Percentiles rank a stretch among this genome's conserved stretches.
Evolutionary conservation across 2,888 invertebrate genomes (phyloP).

Genomic region (Hesperia comma): DNA sequence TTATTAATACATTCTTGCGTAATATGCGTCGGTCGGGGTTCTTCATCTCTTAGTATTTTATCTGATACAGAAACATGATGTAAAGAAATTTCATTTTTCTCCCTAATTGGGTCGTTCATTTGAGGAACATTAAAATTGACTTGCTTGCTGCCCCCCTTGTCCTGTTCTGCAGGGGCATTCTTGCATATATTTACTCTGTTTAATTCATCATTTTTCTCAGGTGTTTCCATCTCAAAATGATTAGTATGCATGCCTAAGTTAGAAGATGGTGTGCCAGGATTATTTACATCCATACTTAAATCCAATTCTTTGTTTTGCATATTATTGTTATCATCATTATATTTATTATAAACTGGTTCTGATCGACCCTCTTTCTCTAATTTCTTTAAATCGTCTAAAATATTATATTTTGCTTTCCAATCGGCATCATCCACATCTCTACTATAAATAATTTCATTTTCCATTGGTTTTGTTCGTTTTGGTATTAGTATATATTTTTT

Average conservation of each 20-base stretch:
- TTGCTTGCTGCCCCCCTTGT: background rate
- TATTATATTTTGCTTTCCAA: slow-evolving; percentile 77
- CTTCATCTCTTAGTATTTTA: background rate
- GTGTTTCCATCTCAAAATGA: background rate
- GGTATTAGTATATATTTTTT: slow-evolving; percentile 77
- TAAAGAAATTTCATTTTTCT: background rate
- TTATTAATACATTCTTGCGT: background rate
- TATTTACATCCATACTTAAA: background rate
- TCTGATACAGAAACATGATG: background rate
- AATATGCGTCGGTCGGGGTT: background rate
- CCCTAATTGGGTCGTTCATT: background rate
- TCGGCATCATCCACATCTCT: slow-evolving; percentile 52
- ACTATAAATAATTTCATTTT: slow-evolving; percentile 43
- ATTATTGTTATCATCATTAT: background rate
- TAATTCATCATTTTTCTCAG: background rate
- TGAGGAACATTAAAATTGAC: slow-evolving; percentile 1
- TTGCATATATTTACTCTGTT: background rate
- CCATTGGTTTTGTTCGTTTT: slow-evolving; percentile 40
- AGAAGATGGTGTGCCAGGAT: background rate
- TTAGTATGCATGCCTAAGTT: background rate
- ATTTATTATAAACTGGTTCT: background rate
- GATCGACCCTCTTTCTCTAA: slow-evolving; percentile 53
- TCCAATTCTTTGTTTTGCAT: background rate
- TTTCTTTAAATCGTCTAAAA: slow-evolving; percentile 67
- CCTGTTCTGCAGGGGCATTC: background rate